Base-by-base conservation (phyloP, 2,888 invertebrate genomes). In the Apamea sordens region DNA sequence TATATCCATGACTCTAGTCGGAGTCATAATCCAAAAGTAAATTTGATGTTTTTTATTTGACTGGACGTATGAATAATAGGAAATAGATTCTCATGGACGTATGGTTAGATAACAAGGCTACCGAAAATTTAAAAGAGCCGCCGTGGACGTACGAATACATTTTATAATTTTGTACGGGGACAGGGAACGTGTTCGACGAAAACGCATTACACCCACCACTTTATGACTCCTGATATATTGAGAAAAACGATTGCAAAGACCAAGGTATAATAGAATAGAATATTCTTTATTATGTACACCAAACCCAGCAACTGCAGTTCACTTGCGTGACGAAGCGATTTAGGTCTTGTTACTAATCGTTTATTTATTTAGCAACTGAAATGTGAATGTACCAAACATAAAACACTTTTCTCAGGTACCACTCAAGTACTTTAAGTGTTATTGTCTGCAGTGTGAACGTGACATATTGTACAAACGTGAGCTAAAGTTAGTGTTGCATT, bases 391-490 rank as follows among this genome's bases (percentile, higher is more conserved):
- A 44, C 13, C 11, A 50, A 77, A 67, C 44, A 68, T 41, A n/a
- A 69, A 80, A 56, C 21, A 50, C 32, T 32, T 63, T 56, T 80
- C 36, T 47, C 61, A 61, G 18, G 61, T 78, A 68, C 61, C n/a
- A 53, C 44, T 77, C 10, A 41, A 77, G 28, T 32, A 47, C 15
- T 63, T 63, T 21, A 64, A 63, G 28, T 84, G 28, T 50, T 56
- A 80, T 56, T 36, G 61, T 82, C 28, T 64, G 18, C 87, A 87
- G 28, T 88, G 68, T 88, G 72, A 50, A 82, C 72, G 61, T 73
- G 70, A 44, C 82, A 68, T 83, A 78, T 21, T 24, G 50, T 74
- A 82, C 80, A 82, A 89, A 87, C 91, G 87, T 91, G 91, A 86
- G 85, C 81, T 73, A 75, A 81, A 86, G 79, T 89, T 72, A 18